These are phyloP conservation scores for Lutraria rhynchaena DNA, from an alignment of 1,140 invertebrate species.

Conservation along the genomic window DNA sequence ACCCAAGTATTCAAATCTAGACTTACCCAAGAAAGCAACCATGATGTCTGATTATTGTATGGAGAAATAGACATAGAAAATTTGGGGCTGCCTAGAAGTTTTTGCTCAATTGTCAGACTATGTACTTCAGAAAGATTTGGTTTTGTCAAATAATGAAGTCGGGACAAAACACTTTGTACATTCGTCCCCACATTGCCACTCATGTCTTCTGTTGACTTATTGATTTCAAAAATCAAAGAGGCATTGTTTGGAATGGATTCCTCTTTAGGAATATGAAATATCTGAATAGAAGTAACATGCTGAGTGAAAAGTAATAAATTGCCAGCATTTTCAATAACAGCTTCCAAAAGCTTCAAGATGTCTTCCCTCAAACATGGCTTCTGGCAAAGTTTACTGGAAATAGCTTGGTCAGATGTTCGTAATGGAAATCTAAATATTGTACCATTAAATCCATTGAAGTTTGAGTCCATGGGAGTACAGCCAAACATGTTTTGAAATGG, in stretches of 20 bases:
- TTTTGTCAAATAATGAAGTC: neutral
- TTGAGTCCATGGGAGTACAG: conserved; percentile 52
- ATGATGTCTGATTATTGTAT: neutral
- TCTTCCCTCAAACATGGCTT: conserved; percentile 62
- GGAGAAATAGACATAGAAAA: neutral
- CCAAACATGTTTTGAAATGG: conserved; percentile 71
- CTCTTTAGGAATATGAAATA: conserved; percentile 64
- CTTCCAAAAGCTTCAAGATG: conserved; percentile 61
- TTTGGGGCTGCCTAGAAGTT: neutral
- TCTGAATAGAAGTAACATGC: conserved; percentile 63
- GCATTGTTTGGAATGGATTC: conserved; percentile 10
- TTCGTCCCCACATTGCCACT: neutral
- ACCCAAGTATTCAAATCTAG: too few species aligned
- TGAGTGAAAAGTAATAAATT: conserved; percentile 72
- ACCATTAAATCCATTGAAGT: conserved; percentile 59
- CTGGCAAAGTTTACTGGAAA: conserved; percentile 69
- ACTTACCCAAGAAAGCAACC: conserved; percentile 30
- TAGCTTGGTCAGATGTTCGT: conserved; percentile 64
- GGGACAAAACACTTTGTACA: neutral
- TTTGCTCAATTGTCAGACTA: neutral
- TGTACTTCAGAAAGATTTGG: conserved; percentile 10
- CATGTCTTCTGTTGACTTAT: neutral
- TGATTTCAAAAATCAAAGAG: conserved; percentile 1
- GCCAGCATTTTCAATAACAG: conserved; percentile 60
- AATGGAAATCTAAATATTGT: conserved; percentile 74